Base-by-base conservation (phyloP, 2,888 invertebrate species). In the Tanytarsus gracilentus region DNA sequence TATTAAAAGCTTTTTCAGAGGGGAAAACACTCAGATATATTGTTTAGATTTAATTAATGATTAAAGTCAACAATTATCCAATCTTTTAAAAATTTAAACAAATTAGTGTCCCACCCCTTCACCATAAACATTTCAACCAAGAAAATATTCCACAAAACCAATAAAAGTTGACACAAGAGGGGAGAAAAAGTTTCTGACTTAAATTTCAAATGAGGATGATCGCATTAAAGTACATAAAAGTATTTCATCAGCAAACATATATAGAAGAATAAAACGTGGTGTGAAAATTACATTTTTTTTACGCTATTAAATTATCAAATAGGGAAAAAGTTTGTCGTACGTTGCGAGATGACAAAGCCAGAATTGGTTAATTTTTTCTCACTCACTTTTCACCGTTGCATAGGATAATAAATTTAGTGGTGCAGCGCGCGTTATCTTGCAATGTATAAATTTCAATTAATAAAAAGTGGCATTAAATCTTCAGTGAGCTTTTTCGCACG, bases 251-350 rank as follows among this genome's bases (percentile, higher is more conserved):
- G 36, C 36, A 36, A 14, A 36, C 14, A 16, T 16, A 36, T 36
- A n/a, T 36, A 36, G 36, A 36, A 14, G 16, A 36, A 14, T 29
- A 51, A 26, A 51, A 51, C 27, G 27, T 51, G 26, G 51, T 29
- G 51, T 51, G 29, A 51, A 51, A 51, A 51, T 51, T 51, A 51
- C 27, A 51, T n/a, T 51, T 27, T 27, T 51, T 51, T 51, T 27
- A n/a, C n/a, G 51, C 51, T 26, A 51, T 51, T 51, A 51, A 27
- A 51, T 51, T 27, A 51, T 51, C 51, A 51, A 51, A 51, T 51
- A 29, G 51, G 16, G n/a, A 18, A 51, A 51, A 51, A 51, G 16
- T 27, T 51, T 51, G 51, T 27, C 51, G 14, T 16, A 36, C n/a
- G 16, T n/a, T 36, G 36, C 36, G 36, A n/a, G 36, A 36, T 36